phyloP scores from a whole-genome alignment of 2,113 vertebrate species.

The Sapayoa aenigma region DNA sequence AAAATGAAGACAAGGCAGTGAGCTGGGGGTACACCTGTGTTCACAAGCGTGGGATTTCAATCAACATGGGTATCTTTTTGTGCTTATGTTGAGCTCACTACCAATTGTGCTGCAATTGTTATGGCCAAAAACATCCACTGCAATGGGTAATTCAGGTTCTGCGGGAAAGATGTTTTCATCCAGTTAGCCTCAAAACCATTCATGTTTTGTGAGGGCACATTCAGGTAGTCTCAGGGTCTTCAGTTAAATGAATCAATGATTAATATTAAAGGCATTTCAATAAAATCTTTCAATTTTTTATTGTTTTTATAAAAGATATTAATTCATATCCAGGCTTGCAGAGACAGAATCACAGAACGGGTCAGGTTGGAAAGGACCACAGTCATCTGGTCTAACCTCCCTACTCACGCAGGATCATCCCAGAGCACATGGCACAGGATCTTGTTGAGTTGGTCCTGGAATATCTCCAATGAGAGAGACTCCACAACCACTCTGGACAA shows the following conservation, averaged over 20 bases:
- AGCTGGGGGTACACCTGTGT: background rate
- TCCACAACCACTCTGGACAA: background rate
- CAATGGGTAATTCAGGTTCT: background rate
- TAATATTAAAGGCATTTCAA: background rate
- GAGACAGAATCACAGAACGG: background rate
- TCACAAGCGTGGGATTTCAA: background rate
- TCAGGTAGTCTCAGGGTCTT: background rate
- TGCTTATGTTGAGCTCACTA: background rate
- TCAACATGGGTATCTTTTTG: background rate
- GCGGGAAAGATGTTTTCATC: background rate
- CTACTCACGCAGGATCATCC: too few species aligned
- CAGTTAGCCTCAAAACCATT: background rate
- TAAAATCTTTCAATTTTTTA: background rate
- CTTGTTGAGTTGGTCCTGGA: background rate
- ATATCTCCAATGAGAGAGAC: background rate
- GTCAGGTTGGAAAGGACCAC: background rate
- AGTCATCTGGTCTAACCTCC: background rate
- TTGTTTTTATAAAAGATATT: background rate
- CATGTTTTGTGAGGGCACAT: fast-evolving
- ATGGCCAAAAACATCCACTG: background rate
- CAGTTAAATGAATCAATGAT: background rate
- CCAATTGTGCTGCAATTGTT: background rate
- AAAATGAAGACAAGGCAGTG: background rate
- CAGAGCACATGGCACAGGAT: background rate
- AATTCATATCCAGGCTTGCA: background rate